These are phyloP conservation scores for Anthophora plumipes DNA, from an alignment of 2,888 invertebrate genomes.

Conservation along the genomic window DNA sequence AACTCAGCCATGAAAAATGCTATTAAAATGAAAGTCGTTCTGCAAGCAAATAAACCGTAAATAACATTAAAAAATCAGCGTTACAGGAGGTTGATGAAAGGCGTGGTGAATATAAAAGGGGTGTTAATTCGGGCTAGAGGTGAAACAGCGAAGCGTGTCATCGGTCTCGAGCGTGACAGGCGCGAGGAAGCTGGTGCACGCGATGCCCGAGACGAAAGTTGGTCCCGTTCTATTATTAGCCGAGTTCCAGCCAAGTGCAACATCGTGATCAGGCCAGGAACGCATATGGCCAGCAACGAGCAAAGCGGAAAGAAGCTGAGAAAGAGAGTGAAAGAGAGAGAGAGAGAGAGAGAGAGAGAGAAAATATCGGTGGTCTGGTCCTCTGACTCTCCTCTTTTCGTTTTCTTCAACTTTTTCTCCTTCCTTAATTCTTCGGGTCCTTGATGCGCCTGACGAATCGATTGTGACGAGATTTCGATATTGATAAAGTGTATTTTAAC, in stretches of 20 bases:
- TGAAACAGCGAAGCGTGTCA: slow-evolving; percentile 38
- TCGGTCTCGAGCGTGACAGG: slow-evolving; percentile 52
- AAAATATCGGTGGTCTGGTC: slow-evolving; percentile 5
- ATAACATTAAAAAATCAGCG: too few relatives aligned
- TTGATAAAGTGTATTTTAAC: neutral
- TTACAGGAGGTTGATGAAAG: neutral
- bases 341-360: slow-evolving; percentile 25
- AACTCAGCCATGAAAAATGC: too few relatives aligned
- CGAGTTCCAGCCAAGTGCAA: slow-evolving; percentile 64
- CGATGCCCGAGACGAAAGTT: slow-evolving; percentile 65
- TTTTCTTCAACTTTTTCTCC: neutral
- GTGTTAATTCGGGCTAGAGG: slow-evolving; percentile 8
- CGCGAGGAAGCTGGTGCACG: slow-evolving; percentile 54
- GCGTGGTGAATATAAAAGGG: neutral
- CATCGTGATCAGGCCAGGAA: slow-evolving; percentile 52
- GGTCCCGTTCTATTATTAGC: slow-evolving; percentile 69
- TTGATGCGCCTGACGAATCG: slow-evolving; percentile 4
- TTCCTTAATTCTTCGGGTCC: neutral
- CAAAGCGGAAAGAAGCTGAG: slow-evolving; percentile 43
- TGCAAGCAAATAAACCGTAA: too few relatives aligned
- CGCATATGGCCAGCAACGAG: slow-evolving; percentile 59
- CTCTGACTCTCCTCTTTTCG: neutral
- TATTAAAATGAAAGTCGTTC: too few relatives aligned
- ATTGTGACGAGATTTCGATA: slow-evolving; percentile 16
- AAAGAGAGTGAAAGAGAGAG: slow-evolving; percentile 19